Evolutionary conservation across 1,140 invertebrate genomes (phyloP).

Genomic region (Drepana arcuata): DNA sequence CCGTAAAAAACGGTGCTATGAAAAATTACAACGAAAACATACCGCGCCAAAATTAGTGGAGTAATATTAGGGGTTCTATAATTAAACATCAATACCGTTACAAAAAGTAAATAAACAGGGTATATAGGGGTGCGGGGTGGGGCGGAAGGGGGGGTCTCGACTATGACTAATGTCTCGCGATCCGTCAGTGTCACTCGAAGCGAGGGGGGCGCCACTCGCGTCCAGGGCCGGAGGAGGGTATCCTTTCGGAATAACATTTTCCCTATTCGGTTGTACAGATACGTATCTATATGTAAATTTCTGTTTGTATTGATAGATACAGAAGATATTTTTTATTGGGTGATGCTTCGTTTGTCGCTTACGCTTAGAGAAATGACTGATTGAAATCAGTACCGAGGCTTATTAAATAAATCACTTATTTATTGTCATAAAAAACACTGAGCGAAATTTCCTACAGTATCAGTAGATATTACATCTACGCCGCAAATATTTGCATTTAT

Average conservation of each 20-base stretch:
- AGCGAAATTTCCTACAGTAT: too few relatives aligned
- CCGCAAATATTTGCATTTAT: too few relatives aligned
- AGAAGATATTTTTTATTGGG: background rate
- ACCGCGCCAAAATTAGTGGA: slow-evolving; percentile 43
- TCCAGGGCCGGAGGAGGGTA: slow-evolving; percentile 50
- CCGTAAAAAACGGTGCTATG: slow-evolving; percentile 12
- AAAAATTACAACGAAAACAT: slow-evolving; percentile 48
- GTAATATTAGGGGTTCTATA: slow-evolving; percentile 61
- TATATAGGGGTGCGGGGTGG: slow-evolving; percentile 34
- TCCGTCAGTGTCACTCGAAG: slow-evolving; percentile 65
- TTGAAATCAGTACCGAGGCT: background rate
- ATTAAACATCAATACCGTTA: slow-evolving; percentile 71
- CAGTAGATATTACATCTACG: too few relatives aligned
- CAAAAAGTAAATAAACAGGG: slow-evolving; percentile 71
- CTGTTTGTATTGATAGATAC: slow-evolving; percentile 9
- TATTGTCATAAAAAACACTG: too few relatives aligned
- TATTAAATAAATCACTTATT: too few relatives aligned
- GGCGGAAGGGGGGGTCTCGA: slow-evolving; percentile 51
- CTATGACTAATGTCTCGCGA: slow-evolving; percentile 64
- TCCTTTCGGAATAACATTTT: slow-evolving; percentile 62
- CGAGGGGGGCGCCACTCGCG: slow-evolving; percentile 46
- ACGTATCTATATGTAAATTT: slow-evolving; percentile 65
- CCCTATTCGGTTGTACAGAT: slow-evolving; percentile 45
- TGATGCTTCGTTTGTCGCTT: background rate
- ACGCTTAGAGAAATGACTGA: background rate